Evolutionary conservation across 2,113 vertebrate species (phyloP), one percentile per base, ranked within the genome.

Genomic region (Brachypodius melanocephalos): DNA sequence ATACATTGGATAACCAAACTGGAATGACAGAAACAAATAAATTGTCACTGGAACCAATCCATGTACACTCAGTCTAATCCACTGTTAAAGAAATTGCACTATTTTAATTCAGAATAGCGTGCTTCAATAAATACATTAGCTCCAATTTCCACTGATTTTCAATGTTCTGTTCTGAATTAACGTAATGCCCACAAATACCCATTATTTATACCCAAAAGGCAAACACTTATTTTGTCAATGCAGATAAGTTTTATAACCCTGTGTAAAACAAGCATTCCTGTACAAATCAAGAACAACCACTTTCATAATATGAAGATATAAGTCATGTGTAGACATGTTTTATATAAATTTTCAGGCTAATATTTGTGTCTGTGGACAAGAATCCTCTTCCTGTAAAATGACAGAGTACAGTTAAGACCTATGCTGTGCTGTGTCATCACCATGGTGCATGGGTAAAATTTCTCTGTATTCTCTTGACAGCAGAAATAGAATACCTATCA

Each of bases 31-130:
- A 96, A 92, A 83, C 69, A 90, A 96, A 95, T 76, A 92, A 95
- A 92, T 71, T 89, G 72, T 74, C 58, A 79, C 58, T 89, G 84
- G 74, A 90, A 93, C 5, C 36, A 94, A 91, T 77, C 65, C 94
- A 90, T 32, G 71, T 79, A 92, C 24, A 61, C 38, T 91, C 80
- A 78, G 45, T 77, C 59, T 91, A 94, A 96, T 76, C 55, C 15
- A 46, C 85, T 89, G 91, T 82, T 91, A 96, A 88, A 85, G 89
- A 94, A 96, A 95, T 85, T 40, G 36, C 71, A 92, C 74, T 71
- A 90, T 89, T 95, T 95, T 96, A 67, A 96, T 96, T 93, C 93
- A 91, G 76, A 93, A 87, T 71, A 85, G 38, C 38, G 51, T 83
- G 71, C 63, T 85, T 92, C 94, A 91, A 79, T 83, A 95, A 94